Conservation (phyloP, 2,113 vertebrate species). For the Pollachius pollachius region DNA sequence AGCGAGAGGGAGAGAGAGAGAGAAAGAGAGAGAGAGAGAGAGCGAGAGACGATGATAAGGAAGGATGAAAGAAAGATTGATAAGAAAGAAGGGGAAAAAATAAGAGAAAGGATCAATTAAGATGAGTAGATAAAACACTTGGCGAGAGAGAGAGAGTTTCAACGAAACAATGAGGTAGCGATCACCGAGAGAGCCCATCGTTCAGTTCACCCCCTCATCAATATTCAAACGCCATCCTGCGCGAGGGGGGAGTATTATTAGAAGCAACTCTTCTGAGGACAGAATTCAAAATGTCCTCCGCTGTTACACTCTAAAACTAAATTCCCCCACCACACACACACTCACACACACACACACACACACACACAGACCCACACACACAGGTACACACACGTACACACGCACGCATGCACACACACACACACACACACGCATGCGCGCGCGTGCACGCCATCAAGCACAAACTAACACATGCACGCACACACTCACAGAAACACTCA, state of each 20-base stretch:
- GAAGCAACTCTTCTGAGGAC: slow-evolving; percentile 29
- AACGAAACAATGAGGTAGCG: background rate
- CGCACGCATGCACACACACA: no score
- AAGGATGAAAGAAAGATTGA: background rate
- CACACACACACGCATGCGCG: no score
- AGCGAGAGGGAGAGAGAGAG: background rate
- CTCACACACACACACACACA: background rate
- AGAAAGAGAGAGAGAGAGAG: no score
- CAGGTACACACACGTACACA: no score
- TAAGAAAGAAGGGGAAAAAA: no score
- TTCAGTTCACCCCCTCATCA: slow-evolving; percentile 21
- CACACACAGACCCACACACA: no score
- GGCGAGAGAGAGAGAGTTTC: no score
- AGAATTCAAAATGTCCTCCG: slow-evolving; percentile 31
- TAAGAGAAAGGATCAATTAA: no score
- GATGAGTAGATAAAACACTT: no score
- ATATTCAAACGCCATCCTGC: slow-evolving; percentile 50
- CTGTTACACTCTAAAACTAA: slow-evolving; percentile 18
- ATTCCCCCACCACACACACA: slow-evolving; percentile 20
- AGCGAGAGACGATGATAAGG: background rate
- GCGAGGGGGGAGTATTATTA: slow-evolving; percentile 55
- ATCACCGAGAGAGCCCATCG: background rate
- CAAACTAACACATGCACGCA: slow-evolving; percentile 9
- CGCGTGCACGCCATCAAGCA: background rate
- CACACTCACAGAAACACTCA: no score